Conservation (phyloP, 92 coral and sea anemone genomes). For the Palythoa caribaeorum region DNA sequence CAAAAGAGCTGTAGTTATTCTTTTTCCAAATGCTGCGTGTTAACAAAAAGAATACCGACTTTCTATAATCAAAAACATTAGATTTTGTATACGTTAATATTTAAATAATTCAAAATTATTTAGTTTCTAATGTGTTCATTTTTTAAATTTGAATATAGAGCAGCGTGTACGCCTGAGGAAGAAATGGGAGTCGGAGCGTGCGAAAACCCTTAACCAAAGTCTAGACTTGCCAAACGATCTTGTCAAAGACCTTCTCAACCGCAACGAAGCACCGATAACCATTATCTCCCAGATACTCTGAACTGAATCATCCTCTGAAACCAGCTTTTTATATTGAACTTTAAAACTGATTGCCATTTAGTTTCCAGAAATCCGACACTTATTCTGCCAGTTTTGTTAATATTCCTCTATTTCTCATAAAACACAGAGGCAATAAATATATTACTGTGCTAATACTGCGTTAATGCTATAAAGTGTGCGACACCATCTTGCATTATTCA, state of each 20-base stretch:
- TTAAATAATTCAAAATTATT: background rate
- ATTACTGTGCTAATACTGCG: no score
- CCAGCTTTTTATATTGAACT: background rate
- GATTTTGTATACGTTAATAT: background rate
- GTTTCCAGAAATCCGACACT: background rate
- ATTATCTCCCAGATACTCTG: background rate
- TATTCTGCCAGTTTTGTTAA: no score
- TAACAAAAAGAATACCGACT: no score
- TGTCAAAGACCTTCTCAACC: background rate
- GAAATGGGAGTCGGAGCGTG: background rate
- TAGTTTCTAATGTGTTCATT: slow-evolving; percentile 7
- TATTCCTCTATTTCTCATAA: no score
- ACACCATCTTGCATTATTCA: no score
- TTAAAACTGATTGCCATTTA: background rate
- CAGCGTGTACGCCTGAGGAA: slow-evolving; percentile 21
- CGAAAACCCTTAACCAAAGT: background rate
- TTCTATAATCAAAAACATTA: background rate
- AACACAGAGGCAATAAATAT: no score
- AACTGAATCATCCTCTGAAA: background rate
- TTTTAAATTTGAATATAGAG: slow-evolving; percentile 27
- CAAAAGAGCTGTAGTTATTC: no score
- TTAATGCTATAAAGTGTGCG: no score
- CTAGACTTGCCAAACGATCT: background rate
- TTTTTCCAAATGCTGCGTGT: no score
- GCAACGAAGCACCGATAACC: background rate